Base-by-base conservation (phyloP, 2,113 vertebrate genomes). In the Larimichthys polyactis region DNA sequence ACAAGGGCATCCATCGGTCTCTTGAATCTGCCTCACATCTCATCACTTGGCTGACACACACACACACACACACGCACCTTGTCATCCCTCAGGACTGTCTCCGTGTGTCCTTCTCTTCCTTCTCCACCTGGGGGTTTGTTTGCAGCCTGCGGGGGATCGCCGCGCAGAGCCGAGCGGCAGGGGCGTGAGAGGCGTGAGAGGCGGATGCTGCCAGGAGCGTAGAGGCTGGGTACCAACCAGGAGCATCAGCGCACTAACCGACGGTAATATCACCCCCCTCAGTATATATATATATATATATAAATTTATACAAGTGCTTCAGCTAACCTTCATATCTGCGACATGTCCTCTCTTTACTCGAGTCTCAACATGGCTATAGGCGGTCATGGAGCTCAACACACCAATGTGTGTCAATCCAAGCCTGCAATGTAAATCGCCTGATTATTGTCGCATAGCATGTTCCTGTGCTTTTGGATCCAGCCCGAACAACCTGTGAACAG, bases 201-300 rank as follows among this genome's bases (percentile, higher is more conserved):
- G 91, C 92, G 92, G 94, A 94, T 95, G 94, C 93, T 92, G 91
- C 87, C 92, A 90, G 86, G 93, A 90, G 86, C 85, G 83, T 84
- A 90, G 84, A 87, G 81, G 73, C 87, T 87, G 93, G 93, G 91
- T 89, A 94, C 89, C 91, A 91, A 91, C 90, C 89, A 83, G 87
- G 91, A 94, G 87, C 92, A 91, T 86, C 90, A 79, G 83, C 81
- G 73, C 86, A 87, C 92, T 91, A 85, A 66, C 78, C 90, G 94
- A 40, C 91, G 95, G 95, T 96, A 95, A 93, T 82, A 90, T 87
- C 71, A 3, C 36, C 36, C 36, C 36, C 36, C 1, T 8, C 7
- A 8, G 9, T 7, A 40, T 0, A 40, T 7, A 40, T 0, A 36
- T 1, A 36, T 36, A 32, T 36, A 40, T 40, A 40, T 40, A 40